Evolutionary conservation across 2,113 vertebrate genomes (phyloP).

Genomic region (Aptenodytes forsteri): DNA sequence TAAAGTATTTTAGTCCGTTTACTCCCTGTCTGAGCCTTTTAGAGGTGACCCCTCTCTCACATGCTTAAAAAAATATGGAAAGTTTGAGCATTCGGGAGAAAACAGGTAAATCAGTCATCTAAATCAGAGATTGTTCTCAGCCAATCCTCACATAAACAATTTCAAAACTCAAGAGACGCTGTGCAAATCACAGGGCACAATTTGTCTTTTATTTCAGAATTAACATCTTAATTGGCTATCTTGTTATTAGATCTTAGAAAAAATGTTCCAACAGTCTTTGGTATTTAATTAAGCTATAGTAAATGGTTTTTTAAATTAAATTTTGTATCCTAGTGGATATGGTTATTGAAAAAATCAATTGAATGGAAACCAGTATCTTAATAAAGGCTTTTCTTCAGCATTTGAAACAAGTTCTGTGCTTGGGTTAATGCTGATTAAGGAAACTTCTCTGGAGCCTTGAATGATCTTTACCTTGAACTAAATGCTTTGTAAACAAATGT

Average conservation of each 20-base stretch:
- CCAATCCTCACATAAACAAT: not conserved
- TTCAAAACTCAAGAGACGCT: not conserved
- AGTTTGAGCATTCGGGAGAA: not conserved
- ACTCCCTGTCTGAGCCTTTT: not conserved
- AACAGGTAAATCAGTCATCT: not conserved
- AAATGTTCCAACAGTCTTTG: not conserved
- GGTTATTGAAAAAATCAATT: constrained; percentile 22
- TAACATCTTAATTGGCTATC: not conserved
- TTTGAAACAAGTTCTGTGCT: not conserved
- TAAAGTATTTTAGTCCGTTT: not conserved
- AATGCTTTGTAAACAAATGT: not conserved
- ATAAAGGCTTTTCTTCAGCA: not conserved
- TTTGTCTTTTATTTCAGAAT: constrained; percentile 16
- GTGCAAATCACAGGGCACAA: not conserved
- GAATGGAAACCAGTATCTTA: not conserved
- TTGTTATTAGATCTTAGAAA: not conserved
- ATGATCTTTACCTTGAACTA: not conserved
- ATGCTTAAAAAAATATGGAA: not conserved
- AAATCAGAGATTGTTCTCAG: not conserved
- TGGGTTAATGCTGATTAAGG: not conserved
- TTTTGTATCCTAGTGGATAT: not conserved
- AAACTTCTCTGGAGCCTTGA: not conserved
- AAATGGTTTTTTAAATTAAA: constrained; percentile 15
- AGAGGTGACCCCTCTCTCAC: not conserved
- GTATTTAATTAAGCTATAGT: constrained; percentile 26